Evolutionary conservation across 2,888 invertebrate genomes (phyloP), one percentile per base, ranked within the genome.

Genomic region (Thalpophila matura): DNA sequence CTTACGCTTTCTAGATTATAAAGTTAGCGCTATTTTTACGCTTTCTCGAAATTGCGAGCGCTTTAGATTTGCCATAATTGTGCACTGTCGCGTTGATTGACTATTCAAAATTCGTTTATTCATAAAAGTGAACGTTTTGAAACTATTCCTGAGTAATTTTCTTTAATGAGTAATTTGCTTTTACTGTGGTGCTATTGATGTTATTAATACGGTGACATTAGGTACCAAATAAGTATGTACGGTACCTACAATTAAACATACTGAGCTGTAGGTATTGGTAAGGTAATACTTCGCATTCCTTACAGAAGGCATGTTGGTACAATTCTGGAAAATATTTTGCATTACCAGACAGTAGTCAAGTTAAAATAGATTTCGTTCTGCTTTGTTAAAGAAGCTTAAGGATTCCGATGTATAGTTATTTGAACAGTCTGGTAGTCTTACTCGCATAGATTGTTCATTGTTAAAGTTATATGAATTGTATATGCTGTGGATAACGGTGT

Each of bases 1-100:
- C 76, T 72, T 72, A 69, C 63, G 43, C 76, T 72, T 69, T 72
- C 76, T 70, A 63, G 47, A 70, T 42, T 70, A 63, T 55, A 63
- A 58, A 72, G 54, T 59, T 53, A 42, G 43, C 16, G n/a, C 7
- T 0, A 27, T 40, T 71, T 74, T 53, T 47, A 59, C 63, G 76
- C 72, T 72, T 72, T 72, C 74, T 29, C 29, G 24, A 24, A 60
- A 50, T 65, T 51, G n/a, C 43, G 55, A 27, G 5, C 53, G 40
- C 27, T 49, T 33, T 37, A 37, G 18, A 33, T 51, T 31, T 27
- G 10, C 26, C 10, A 29, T 38, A 57, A 66, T 69, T 66, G 29
- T 37, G 12, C 4, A 9, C 18, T 16, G 38, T 24, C 16, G 43
- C 31, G 49, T 37, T 43, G 45, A 59, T 58, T 54, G 69, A 47